phyloP scores from a whole-genome alignment of 2,888 invertebrate species.

The Athetis lepigone region DNA sequence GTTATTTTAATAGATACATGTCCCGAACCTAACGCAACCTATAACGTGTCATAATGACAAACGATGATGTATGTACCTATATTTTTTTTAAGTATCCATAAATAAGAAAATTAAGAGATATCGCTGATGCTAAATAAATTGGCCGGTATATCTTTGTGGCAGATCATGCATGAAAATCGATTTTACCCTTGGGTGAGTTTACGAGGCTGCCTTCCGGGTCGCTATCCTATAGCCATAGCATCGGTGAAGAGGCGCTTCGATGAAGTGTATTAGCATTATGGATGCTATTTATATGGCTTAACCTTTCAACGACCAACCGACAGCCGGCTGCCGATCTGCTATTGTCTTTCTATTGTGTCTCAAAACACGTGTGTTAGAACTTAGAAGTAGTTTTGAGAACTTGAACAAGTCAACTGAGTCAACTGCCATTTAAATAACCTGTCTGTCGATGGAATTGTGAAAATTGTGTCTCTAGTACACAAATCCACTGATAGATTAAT shows the following conservation, averaged over 20 bases:
- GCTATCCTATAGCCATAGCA: slow-evolving; percentile 32
- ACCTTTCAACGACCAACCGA: too few relatives aligned
- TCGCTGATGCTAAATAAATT: slow-evolving; percentile 38
- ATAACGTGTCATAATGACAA: background rate
- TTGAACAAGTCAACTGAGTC: too few relatives aligned
- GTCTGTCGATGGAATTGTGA: too few relatives aligned
- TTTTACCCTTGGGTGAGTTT: slow-evolving; percentile 74
- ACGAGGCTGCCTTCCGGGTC: slow-evolving; percentile 58
- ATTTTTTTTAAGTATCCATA: background rate
- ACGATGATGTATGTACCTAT: background rate
- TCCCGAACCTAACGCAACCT: background rate
- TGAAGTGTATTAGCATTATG: background rate
- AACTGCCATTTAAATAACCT: too few relatives aligned
- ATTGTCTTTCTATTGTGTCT: too few relatives aligned
- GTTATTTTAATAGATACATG: too few relatives aligned
- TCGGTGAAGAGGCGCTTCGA: slow-evolving; percentile 1
- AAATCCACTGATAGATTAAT: too few relatives aligned
- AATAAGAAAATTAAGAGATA: background rate
- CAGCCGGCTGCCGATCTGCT: too few relatives aligned
- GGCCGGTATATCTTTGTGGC: slow-evolving; percentile 52
- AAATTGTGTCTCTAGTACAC: too few relatives aligned
- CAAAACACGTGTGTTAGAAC: too few relatives aligned
- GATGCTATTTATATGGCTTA: slow-evolving; percentile 1
- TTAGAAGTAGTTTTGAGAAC: background rate
- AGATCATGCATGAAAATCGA: slow-evolving; percentile 76